Evolutionary conservation across 2,113 vertebrate species (phyloP).

Genomic region (Cairina moschata): DNA sequence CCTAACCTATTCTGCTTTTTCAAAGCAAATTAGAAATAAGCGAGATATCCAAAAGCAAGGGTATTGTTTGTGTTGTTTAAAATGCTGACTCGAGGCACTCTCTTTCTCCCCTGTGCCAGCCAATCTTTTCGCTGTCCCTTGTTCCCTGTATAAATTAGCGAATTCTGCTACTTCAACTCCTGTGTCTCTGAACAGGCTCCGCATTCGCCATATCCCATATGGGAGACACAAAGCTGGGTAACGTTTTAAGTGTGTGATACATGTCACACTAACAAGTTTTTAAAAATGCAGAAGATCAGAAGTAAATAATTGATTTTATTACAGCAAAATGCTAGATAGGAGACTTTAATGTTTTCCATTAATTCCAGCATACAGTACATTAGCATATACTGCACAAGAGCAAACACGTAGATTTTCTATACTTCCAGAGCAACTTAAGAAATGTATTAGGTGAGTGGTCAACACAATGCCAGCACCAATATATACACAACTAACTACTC

Average conservation of each 20-base stretch:
- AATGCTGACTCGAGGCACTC: neutral
- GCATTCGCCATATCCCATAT: neutral
- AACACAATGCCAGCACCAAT: neutral
- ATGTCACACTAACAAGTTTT: neutral
- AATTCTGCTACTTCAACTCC: neutral
- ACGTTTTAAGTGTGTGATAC: accelerated
- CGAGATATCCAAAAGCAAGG: neutral
- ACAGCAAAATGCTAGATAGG: neutral
- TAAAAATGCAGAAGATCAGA: neutral
- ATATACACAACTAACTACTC: neutral
- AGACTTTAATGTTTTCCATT: neutral
- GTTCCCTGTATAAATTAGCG: neutral
- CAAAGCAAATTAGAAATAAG: neutral
- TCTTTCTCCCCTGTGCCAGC: neutral
- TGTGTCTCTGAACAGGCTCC: neutral
- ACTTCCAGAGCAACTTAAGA: neutral
- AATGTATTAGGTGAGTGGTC: neutral
- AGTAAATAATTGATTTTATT: neutral
- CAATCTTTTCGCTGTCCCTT: neutral
- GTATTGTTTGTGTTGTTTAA: neutral
- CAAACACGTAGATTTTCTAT: neutral
- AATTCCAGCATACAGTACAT: neutral
- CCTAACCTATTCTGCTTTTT: neutral
- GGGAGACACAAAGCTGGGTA: neutral
- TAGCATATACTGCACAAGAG: neutral